Evolutionary conservation across 1,140 invertebrate genomes (phyloP).

Genomic region (Coenobita brevimanus): DNA sequence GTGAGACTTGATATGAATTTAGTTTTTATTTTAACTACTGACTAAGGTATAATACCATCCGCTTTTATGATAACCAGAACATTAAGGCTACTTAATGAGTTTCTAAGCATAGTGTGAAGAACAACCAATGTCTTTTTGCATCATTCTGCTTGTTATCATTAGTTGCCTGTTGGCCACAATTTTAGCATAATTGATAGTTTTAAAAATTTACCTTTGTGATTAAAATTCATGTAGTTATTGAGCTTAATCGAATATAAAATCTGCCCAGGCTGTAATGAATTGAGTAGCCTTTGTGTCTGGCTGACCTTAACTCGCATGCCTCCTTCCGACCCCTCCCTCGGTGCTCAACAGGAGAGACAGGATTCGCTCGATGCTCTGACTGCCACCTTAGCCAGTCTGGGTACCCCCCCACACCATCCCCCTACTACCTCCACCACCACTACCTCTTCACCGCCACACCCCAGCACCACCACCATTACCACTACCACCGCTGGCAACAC

Average conservation of each 20-base stretch:
- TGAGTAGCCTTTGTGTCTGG: slow-evolving; percentile 35
- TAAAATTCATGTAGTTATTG: too few relatives aligned
- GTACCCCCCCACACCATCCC: slow-evolving; percentile 55
- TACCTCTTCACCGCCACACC: background rate
- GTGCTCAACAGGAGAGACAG: slow-evolving; percentile 61
- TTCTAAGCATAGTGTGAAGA: background rate
- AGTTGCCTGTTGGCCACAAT: too few relatives aligned
- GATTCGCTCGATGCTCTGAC: slow-evolving; percentile 63
- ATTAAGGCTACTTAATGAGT: background rate
- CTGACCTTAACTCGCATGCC: slow-evolving; percentile 41
- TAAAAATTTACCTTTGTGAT: too few relatives aligned
- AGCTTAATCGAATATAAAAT: too few relatives aligned
- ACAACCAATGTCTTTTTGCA: background rate
- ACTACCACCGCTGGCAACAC: slow-evolving; percentile 61
- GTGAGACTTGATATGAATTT: background rate
- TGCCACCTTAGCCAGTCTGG: slow-evolving; percentile 61
- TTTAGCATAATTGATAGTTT: too few relatives aligned
- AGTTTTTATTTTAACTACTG: slow-evolving; percentile 19
- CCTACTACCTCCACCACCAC: slow-evolving; percentile 46
- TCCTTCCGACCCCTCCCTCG: slow-evolving; percentile 49
- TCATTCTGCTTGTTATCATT: too few relatives aligned
- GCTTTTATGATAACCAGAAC: slow-evolving; percentile 6
- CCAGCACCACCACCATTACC: slow-evolving; percentile 45
- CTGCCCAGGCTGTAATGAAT: background rate
- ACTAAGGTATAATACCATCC: slow-evolving; percentile 1